Evolutionary conservation across 2,888 invertebrate species (phyloP), one percentile per base, ranked within the genome.

Genomic region (Pasiphila rectangulata): DNA sequence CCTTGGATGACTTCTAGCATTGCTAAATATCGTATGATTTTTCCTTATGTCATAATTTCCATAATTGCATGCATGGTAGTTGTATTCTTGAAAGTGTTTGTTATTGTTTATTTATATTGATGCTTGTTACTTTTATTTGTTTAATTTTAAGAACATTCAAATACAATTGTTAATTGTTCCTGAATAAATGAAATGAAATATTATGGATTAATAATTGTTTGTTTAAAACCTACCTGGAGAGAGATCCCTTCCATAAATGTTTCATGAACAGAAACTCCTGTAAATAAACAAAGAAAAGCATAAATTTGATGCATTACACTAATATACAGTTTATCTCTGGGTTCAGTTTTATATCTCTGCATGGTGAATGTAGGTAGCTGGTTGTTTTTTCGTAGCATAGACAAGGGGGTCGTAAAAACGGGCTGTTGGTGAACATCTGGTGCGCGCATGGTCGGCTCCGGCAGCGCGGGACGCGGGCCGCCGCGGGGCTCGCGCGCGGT

Each of bases 231-330:
- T 69, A 86, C 86, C 78, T 85, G 83, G 67, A 83, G 79, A 62
- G 79, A 80, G 62, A 85, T 74, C 46, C 83, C 83, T 65, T 83
- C 84, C 60, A 82, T 72, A 47, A 84, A 66, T 35, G 80, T 74
- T 57, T 85, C 83, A 53, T 84, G 82, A 48, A 81, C 79, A 58
- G 79, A 73, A 10, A 78, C 75, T 75, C 75, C 83, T 83, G 81
- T 3, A 41, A 56, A 44, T 9, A 48, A 34, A 53, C 44, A 41
- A 47, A 30, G 10, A 36, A 46, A 21, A 23, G 9, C 9, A 19
- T 32, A 6, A 17, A 32, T 32, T 10, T n/a, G 17, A 10, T 16
- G 10, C 30, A n/a, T 13, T 7, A 30, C 4, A 1, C 0, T 17
- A 19, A 4, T 32, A 9, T 10, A 6, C 12, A 9, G 17, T 32